Evolutionary conservation across 2,888 invertebrate genomes (phyloP), one percentile per base, ranked within the genome.

Genomic region (Chymomyza fuscimana): DNA sequence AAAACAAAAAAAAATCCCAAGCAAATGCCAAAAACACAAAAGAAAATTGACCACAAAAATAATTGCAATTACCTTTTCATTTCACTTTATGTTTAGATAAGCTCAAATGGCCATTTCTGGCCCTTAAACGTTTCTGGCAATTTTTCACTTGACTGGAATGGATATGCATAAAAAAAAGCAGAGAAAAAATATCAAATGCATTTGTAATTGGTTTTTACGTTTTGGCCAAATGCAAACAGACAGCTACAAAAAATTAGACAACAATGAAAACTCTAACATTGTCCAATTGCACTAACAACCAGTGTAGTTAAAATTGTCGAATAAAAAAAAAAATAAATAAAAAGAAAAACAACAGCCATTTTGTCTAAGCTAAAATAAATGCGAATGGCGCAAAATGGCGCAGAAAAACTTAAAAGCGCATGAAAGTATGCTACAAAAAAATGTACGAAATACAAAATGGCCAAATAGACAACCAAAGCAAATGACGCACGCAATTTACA

Each of bases 171-270:
- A 32, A 59, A 15, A 19, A 32, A 59, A 32, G 5, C 15, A 60
- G 15, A 15, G 4, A 15, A 32, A 59, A 15, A 59, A 59, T 32
- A 12, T 4, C 22, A 76, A 77, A 69, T 64, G 65, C 69, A 73
- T 71, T 66, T 63, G 74, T 74, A 79, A 79, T 79, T 74, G 70
- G 61, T 72, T 70, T 70, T 72, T 65, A 54, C 59, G 69, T 74
- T 77, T 65, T 69, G 71, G 52, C 71, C 69, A 63, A 67, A 32
- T 65, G 29, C 69, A 60, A 67, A 74, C 67, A 74, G 77, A 77
- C 77, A 74, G 74, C 77, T 12, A 12, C 12, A 52, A 63, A 54
- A 46, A 67, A 52, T 29, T 54, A 67, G 32, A 56, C 25, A 65
- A 51, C 64, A 67, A 54, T 58, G 15, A n/a, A 64, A 61, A 32